Evolutionary conservation across 2,797 vertebrate genomes (phyloP), one percentile per base, ranked within the genome.

Genomic region (Macrochelys suwanniensis): DNA sequence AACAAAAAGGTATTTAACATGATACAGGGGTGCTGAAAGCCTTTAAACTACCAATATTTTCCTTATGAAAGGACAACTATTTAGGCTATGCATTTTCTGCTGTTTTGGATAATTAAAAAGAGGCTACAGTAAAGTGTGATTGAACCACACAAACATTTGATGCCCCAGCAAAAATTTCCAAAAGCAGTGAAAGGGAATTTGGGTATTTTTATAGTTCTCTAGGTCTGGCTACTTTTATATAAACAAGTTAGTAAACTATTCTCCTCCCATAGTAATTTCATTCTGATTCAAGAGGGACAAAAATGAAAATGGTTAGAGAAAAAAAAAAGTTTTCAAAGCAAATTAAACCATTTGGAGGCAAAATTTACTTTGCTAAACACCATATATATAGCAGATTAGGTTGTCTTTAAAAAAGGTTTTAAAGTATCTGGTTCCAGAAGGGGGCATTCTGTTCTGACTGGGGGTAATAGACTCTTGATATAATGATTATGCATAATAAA

Each of bases 1-100:
- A 95, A 93, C 86, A 89, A 93, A 96, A 97, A 96, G 90, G 92
- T 95, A 97, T 94, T 97, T 97, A 96, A 95, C 95, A 95, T 96
- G 95, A 88, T 97, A 95, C 88, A 96, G 94, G 96, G 89, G 86
- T 97, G 84, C 84, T 96, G 71, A 83, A 87, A 96, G n/a, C 50
- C 96, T 96, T 96, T 96, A 97, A 96, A 93, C 87, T 53, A 54
- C 37, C 9, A 57, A 93, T 56, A 0, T 81, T 80, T 88, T 59
- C 87, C 54, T 76, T 79, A 56, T 76, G 28, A 51, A 59, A 78
- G 9, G 4, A 87, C 89, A 13, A 1, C 28, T 1, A 7, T 11
- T 83, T 85, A 45, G 9, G 15, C 6, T 37, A 37, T 45, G 54
- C 80, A 65, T 89, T 92, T 57, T 74, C 2, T 84, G 2, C 26